Evolutionary conservation across 1,140 invertebrate species (phyloP).

Genomic region (Thereuonema tuberculata): DNA sequence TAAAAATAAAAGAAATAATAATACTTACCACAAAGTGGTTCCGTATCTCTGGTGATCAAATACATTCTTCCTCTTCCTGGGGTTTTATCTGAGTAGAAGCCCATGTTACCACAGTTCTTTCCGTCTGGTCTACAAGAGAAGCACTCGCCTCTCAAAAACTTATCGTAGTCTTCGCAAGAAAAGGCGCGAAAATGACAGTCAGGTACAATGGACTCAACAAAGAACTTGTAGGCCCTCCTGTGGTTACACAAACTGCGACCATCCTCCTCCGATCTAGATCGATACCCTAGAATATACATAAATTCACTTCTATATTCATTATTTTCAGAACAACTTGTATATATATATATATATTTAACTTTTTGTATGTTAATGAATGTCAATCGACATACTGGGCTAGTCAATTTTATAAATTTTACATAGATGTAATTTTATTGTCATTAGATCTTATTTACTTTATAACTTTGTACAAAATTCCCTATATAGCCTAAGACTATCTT

Average conservation of each 20-base stretch:
- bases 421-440: no score
- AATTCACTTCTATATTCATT: neutral
- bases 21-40: constrained; percentile 69
- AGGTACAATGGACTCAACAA: constrained; percentile 80
- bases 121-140: constrained; percentile 45
- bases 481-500: no score
- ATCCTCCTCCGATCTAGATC: constrained; percentile 48
- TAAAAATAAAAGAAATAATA: no score
- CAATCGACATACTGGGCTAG: no score
- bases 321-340: neutral
- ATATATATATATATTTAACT: no score
- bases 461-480: no score
- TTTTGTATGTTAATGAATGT: no score
- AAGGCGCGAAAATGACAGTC: constrained; percentile 79
- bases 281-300: neutral
- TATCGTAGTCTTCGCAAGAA: constrained; percentile 69
- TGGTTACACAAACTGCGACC: constrained; percentile 82
- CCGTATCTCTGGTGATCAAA: constrained; percentile 72
- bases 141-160: constrained; percentile 59
- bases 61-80: constrained; percentile 61
- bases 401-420: no score
- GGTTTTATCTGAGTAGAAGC: constrained; percentile 75
- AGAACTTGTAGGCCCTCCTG: constrained; percentile 79
- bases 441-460: no score
- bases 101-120: constrained; percentile 72